Evolutionary conservation across 2,888 invertebrate species (phyloP).

Genomic region (Coenonympha glycerion): DNA sequence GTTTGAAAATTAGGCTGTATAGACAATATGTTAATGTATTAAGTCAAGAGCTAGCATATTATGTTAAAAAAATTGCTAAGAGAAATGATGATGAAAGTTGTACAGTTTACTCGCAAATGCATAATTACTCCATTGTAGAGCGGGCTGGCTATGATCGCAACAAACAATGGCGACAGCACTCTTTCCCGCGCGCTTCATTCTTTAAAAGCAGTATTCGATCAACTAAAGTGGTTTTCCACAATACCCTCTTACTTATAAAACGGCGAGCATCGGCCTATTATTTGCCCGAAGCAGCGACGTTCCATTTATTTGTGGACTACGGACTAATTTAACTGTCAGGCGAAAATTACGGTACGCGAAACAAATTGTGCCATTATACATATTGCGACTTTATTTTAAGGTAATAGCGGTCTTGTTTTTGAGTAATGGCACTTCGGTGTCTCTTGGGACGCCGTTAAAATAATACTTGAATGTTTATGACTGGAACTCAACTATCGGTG

Average conservation of each 20-base stretch:
- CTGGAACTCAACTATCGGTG: no score
- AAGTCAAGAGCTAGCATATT: no score
- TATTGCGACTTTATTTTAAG: conserved; percentile 16
- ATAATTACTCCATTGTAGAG: conserved; percentile 5
- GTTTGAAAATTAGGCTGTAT: no score
- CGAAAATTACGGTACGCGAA: conserved; percentile 35
- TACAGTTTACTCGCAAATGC: conserved; percentile 1
- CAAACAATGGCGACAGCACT: conserved; percentile 7
- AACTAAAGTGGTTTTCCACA: conserved; percentile 25
- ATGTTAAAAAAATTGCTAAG: no score
- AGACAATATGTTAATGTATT: no score
- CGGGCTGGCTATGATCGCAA: conserved; percentile 1
- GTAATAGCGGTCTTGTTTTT: conserved; percentile 1
- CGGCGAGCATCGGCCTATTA: conserved; percentile 30
- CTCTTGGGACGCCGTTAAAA: not conserved
- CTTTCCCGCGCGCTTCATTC: conserved; percentile 12
- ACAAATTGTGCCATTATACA: conserved; percentile 45
- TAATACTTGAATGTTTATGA: not conserved
- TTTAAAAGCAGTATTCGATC: conserved; percentile 26
- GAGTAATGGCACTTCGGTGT: not conserved
- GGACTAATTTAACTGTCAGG: conserved; percentile 53
- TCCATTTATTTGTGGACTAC: conserved; percentile 47
- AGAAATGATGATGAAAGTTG: no score
- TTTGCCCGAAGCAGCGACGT: conserved; percentile 29
- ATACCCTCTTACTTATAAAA: conserved; percentile 24